These are phyloP conservation scores for Nephrocerus scutellatus DNA, from an alignment of 2,888 invertebrate species.

Conservation along the genomic window DNA sequence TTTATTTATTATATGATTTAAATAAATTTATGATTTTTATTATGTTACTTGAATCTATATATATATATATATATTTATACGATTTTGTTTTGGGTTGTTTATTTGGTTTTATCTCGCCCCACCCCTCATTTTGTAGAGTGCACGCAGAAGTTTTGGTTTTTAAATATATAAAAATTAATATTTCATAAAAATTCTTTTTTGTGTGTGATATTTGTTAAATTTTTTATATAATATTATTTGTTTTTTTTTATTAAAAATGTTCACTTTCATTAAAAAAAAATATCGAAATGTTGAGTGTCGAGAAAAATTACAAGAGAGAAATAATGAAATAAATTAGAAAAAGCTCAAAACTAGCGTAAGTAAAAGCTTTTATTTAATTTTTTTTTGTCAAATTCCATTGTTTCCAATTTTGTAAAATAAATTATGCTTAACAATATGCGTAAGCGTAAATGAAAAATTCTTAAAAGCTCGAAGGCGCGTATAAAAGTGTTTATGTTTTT, in stretches of 20 bases:
- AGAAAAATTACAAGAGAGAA: too few species aligned
- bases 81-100: slow-evolving; percentile 22
- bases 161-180: slow-evolving; percentile 34
- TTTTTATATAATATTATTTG: slow-evolving; percentile 15
- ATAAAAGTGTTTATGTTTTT: too few species aligned
- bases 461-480: too few species aligned
- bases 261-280: slow-evolving; percentile 16
- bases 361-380: slow-evolving; percentile 24
- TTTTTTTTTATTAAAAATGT: slow-evolving; percentile 23
- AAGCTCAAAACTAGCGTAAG: too few species aligned
- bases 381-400: slow-evolving; percentile 12
- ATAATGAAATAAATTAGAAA: too few species aligned
- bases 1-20: slow-evolving; percentile 13
- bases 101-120: slow-evolving; percentile 45
- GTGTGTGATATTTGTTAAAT: slow-evolving; percentile 21
- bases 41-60: slow-evolving; percentile 21
- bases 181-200: slow-evolving; percentile 45
- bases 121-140: slow-evolving; percentile 48
- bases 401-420: too few species aligned
- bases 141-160: slow-evolving; percentile 45
- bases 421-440: too few species aligned
- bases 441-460: too few species aligned
- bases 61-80: slow-evolving; percentile 18
- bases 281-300: too few species aligned
- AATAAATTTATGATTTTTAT: slow-evolving; percentile 16